Evolutionary conservation across 2,113 vertebrate species (phyloP), one percentile per base, ranked within the genome.

Genomic region (Sylvietta virens): DNA sequence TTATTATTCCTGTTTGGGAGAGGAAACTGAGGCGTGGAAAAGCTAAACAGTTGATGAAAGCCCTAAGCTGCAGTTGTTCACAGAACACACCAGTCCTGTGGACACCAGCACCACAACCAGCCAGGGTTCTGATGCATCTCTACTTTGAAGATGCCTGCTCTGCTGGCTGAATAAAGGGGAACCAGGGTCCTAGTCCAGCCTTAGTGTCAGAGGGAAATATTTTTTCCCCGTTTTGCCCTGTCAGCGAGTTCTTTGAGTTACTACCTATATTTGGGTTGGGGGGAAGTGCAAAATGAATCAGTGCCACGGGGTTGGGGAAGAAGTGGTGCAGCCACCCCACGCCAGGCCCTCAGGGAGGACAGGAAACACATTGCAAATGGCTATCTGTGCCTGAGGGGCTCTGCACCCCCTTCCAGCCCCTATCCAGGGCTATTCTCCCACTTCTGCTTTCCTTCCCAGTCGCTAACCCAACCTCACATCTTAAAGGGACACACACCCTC

Each of bases 271-370:
- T 96, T 95, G 98, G 91, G 96, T 95, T 76, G 81, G 95, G 94
- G 97, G 97, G 98, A 98, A 98, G 98, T 97, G 97, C 97, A 96
- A 95, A 94, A 97, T 97, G 97, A 97, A 96, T 96, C 95, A 97
- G 85, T 57, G 81, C 39, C 6, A 37, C 1, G 3, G 44, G 83
- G 72, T 24, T 86, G 27, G 90, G 72, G 94, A 70, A 95, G 95
- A 83, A 97, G 84, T 15, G 5, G 92, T 81, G 35, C 72, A 11
- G 72, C 94, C 69, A 28, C 95, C 81, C 80, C 60, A 88, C 5
- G 0, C 37, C 95, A 58, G 70, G 61, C 82, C 90, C 45, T 80
- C 1, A 0, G 47, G 11, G 62, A 85, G 70, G 77, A 97, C 97
- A 91, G 97, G 98, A 98, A 98, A 97, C 97, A 98, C 96, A 98